Percentiles rank a stretch among this genome's conserved stretches.
Conservation (phyloP, 2,888 invertebrate species). For the Trissolcus japonicus region DNA sequence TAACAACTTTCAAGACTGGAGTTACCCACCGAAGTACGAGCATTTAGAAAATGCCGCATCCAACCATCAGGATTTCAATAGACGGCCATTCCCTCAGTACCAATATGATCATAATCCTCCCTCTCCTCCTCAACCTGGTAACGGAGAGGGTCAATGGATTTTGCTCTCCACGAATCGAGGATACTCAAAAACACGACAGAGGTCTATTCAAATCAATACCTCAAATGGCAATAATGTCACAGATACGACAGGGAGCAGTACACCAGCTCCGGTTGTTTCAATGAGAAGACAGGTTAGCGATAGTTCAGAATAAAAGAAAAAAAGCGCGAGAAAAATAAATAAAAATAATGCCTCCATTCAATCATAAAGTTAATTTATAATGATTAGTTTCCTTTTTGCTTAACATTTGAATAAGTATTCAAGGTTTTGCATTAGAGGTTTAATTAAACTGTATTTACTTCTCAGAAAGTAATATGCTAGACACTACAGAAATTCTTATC, state of each 20-base stretch:
- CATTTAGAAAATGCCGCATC: constrained; percentile 57
- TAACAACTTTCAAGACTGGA: constrained; percentile 62
- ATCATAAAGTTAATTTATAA: constrained; percentile 1
- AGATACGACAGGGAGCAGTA: constrained; percentile 43
- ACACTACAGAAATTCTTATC: constrained; percentile 58
- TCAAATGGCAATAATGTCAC: constrained; percentile 49
- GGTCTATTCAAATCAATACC: constrained; percentile 74
- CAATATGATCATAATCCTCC: constrained; percentile 71
- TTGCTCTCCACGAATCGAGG: constrained; percentile 87
- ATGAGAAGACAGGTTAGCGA: constrained; percentile 74
- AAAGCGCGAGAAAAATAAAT: background rate
- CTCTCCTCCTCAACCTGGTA: constrained; percentile 80
- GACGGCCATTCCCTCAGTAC: constrained; percentile 77
- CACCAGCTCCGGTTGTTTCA: constrained; percentile 68
- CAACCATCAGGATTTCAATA: constrained; percentile 55
- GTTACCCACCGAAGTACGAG: constrained; percentile 63
- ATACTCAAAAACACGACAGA: constrained; percentile 77
- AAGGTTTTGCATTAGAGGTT: too few relatives aligned
- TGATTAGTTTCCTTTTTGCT: too few relatives aligned
- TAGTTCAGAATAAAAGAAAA: constrained; percentile 6
- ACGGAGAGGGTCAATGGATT: constrained; percentile 87
- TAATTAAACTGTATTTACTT: constrained; percentile 4
- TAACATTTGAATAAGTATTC: too few relatives aligned
- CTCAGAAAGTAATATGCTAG: constrained; percentile 1
- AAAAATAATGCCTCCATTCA: background rate